Conservation (phyloP, 2,888 invertebrate genomes). For the Boloria selene region DNA sequence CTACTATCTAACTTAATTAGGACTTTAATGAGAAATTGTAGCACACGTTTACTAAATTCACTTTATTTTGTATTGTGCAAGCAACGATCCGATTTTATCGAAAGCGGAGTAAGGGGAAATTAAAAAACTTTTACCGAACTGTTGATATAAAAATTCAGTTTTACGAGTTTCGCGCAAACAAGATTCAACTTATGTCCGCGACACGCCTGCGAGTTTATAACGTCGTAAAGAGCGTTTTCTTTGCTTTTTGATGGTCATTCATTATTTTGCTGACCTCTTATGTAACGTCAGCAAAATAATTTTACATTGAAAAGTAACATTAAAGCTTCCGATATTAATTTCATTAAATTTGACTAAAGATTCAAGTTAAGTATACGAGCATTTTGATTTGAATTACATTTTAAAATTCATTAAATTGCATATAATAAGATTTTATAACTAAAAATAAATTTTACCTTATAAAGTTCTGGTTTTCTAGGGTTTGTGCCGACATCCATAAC, state of each 20-base stretch:
- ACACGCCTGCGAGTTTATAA: constrained; percentile 41
- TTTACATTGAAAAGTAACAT: not conserved
- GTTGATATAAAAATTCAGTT: constrained; percentile 65
- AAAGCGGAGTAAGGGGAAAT: constrained; percentile 56
- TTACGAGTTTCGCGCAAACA: constrained; percentile 56
- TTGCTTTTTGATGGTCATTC: constrained; percentile 14
- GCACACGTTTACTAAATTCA: not conserved
- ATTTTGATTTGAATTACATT: no score
- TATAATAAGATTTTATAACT: no score
- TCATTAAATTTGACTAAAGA: no score
- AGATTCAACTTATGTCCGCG: constrained; percentile 43
- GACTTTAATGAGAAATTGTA: constrained; percentile 6
- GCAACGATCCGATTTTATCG: constrained; percentile 42
- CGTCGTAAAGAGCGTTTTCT: constrained; percentile 35
- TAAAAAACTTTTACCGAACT: constrained; percentile 64
- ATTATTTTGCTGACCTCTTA: not conserved
- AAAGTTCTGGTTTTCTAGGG: constrained; percentile 86
- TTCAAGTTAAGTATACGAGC: no score
- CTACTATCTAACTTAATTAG: constrained; percentile 5
- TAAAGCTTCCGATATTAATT: not conserved
- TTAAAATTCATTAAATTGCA: no score
- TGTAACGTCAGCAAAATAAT: not conserved
- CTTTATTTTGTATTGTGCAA: not conserved
- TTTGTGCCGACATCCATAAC: constrained; percentile 90
- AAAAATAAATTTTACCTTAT: constrained; percentile 81